Percentiles rank a stretch among this genome's conserved stretches.
Evolutionary conservation across 2,888 invertebrate species (phyloP).

Genomic region (Omphaloscelis lunosa): DNA sequence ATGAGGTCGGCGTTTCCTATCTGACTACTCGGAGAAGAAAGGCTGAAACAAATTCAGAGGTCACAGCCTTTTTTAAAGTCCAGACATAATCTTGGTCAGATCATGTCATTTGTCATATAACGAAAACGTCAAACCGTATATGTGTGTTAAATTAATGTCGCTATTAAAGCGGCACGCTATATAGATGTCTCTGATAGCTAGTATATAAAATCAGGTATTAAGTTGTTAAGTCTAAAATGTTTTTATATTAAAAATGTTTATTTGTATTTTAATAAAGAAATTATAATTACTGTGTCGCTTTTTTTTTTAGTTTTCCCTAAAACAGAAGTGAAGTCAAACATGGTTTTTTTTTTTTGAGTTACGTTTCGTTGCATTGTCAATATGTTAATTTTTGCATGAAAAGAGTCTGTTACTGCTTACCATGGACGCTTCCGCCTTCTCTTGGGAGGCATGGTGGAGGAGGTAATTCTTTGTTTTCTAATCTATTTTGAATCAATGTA

Average conservation of each 20-base stretch:
- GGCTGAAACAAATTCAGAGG: no score
- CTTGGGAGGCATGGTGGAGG: neutral
- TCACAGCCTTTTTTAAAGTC: no score
- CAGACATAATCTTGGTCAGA: no score
- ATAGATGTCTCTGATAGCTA: constrained; percentile 1
- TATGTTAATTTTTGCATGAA: neutral
- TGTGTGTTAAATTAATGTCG: no score
- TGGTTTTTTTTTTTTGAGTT: neutral
- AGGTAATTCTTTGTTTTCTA: neutral
- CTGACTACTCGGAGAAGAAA: no score
- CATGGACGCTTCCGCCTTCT: neutral
- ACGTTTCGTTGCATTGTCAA: neutral
- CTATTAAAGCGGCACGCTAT: no score
- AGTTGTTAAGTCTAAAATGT: constrained; percentile 54
- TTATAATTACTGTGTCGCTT: neutral
- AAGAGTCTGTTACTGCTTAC: neutral
- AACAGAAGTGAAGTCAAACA: neutral
- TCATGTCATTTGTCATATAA: no score
- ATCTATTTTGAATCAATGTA: neutral
- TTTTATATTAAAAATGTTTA: constrained; percentile 66
- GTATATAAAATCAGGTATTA: neutral
- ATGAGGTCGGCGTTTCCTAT: no score
- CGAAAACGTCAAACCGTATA: no score
- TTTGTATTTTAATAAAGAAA: constrained; percentile 47
- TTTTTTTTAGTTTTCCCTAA: neutral